phyloP scores from a whole-genome alignment of 2,888 invertebrate genomes.

The Macrosiphum euphorbiae region DNA sequence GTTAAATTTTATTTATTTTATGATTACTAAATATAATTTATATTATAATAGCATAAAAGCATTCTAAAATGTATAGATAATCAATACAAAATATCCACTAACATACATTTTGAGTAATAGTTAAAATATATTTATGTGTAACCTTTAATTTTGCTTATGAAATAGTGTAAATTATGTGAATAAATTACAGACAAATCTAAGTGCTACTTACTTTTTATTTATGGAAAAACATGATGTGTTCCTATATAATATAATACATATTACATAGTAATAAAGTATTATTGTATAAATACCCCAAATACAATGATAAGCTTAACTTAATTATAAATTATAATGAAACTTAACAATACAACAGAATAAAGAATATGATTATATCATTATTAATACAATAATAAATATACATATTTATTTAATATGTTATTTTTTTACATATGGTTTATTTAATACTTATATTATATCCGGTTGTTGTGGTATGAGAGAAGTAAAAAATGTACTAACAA shows the following conservation, averaged over 20 bases:
- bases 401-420: not conserved
- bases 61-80: conserved; percentile 9
- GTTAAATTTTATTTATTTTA: not conserved
- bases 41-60: not conserved
- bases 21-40: not conserved
- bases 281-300: conserved; percentile 20
- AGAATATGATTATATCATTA: conserved; percentile 17
- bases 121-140: not conserved
- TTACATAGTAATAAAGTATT: not conserved
- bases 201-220: not conserved
- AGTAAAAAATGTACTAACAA: conserved; percentile 92
- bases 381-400: not conserved
- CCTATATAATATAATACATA: not conserved
- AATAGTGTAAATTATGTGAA: not conserved
- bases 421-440: conserved; percentile 50
- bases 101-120: not conserved
- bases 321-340: conserved; percentile 21
- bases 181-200: not conserved
- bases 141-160: not conserved
- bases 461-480: conserved; percentile 94
- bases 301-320: conserved; percentile 3
- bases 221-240: not conserved
- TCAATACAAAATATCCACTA: not conserved
- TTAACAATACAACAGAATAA: conserved; percentile 20
- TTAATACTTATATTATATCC: conserved; percentile 72